Evolutionary conservation across 2,888 invertebrate species (phyloP).

Genomic region (Tuberolachnus salignus): DNA sequence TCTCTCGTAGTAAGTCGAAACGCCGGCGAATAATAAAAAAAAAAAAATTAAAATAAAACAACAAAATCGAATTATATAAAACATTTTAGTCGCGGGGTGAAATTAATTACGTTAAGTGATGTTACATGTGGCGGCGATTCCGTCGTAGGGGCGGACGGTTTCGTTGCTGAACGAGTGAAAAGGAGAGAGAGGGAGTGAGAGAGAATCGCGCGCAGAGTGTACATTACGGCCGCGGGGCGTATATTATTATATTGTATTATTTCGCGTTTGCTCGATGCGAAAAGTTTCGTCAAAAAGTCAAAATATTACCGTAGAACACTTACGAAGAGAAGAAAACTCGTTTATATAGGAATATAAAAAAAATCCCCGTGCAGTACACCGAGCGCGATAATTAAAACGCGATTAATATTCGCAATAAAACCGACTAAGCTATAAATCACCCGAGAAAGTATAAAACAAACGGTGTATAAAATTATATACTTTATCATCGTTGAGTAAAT

Average conservation of each 20-base stretch:
- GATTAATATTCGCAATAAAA: background rate
- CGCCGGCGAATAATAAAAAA: too few species aligned
- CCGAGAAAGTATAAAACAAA: conserved; percentile 1
- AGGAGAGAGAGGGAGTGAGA: background rate
- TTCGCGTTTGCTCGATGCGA: background rate
- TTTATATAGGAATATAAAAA: background rate
- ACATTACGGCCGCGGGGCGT: background rate
- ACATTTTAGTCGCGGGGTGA: conserved; percentile 19
- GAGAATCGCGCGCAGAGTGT: too few species aligned
- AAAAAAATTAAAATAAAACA: background rate
- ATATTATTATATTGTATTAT: conserved; percentile 33
- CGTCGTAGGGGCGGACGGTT: background rate
- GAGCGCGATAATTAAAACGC: background rate
- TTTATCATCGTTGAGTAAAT: background rate
- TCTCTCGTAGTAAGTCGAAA: background rate
- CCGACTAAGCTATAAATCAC: background rate
- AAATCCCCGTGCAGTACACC: background rate
- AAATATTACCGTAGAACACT: background rate
- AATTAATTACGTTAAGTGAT: conserved; percentile 51
- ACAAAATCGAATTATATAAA: conserved; percentile 38
- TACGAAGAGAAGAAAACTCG: too few species aligned
- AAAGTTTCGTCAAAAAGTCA: conserved; percentile 16
- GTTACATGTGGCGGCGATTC: conserved; percentile 23
- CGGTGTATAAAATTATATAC: background rate
- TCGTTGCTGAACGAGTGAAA: background rate